Evolutionary conservation across 2,888 invertebrate genomes (phyloP), one percentile per base, ranked within the genome.

Genomic region (Agrotis clavis): DNA sequence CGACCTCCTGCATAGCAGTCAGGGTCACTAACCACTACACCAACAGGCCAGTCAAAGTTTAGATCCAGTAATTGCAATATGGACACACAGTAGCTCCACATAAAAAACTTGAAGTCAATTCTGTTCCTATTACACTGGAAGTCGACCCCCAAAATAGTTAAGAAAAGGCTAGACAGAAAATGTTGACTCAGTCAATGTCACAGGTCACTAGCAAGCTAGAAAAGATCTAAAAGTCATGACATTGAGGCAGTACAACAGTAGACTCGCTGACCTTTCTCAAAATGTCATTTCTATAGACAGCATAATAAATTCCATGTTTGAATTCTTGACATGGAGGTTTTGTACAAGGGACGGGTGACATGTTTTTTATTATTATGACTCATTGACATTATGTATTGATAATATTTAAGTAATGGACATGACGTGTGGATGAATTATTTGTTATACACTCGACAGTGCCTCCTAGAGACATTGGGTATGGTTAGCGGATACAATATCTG

Each of bases 201-300:
- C 57, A 48, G 47, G 14, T 62, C 14, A 41, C n/a, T 25, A 53
- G 16, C 16, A 30, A 66, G 19, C 16, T 66, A 45, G 45, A 45
- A 51, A 35, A 45, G 1, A 51, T 1, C n/a, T 21, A 59, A 41
- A 56, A 73, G 50, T 61, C 30, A 51, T 45, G 5, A 21, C 51
- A 47, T 19, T 73, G 19, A 45, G 2, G n/a, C 2, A 6, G 19
- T 25, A 25, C 41, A 16, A 57, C 41, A 30, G 0, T 7, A 62
- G 30, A 50, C 67, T 30, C 11, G 45, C 51, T 73, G 25, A 76
- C 76, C 73, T 73, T 73, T 51, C 41, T 9, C 9, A 18, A 67
- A 67, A 67, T 67, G 57, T 18, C 18, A 51, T 57, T 57, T 47
- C 30, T 57, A 2, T 67, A 66, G 57, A 25, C 1, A 2, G 7